Evolutionary conservation across 2,113 vertebrate genomes (phyloP).

Genomic region (Rousettus leschenaultii): DNA sequence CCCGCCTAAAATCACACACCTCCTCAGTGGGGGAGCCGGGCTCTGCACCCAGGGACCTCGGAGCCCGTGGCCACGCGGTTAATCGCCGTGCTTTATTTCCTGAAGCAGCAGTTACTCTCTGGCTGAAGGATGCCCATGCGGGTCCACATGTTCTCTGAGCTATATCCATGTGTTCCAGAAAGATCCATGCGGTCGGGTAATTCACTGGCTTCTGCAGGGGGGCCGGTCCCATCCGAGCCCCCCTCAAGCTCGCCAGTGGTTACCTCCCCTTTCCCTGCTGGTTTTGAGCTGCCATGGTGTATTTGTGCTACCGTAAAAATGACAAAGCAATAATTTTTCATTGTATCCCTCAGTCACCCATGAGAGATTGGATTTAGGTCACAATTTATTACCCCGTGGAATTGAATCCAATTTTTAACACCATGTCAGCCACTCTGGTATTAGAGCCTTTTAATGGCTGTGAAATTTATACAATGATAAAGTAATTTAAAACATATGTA

Average conservation of each 20-base stretch:
- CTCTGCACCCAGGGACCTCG: neutral
- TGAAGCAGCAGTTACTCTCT: neutral
- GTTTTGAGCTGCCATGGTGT: slow-evolving; percentile 51
- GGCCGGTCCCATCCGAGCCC: neutral
- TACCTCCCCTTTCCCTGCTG: neutral
- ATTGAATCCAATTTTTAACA: slow-evolving; percentile 83
- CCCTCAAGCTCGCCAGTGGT: neutral
- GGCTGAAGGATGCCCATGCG: neutral
- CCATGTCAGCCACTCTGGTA: slow-evolving; percentile 78
- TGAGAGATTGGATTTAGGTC: slow-evolving; percentile 83
- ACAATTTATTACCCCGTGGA: slow-evolving; percentile 81
- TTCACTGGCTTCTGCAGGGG: neutral
- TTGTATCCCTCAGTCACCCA: slow-evolving; percentile 81
- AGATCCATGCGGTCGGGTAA: too few relatives aligned
- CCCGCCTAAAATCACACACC: neutral
- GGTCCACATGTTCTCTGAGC: rapidly evolving
- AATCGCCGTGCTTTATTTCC: neutral
- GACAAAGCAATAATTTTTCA: slow-evolving; percentile 83
- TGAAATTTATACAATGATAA: slow-evolving; percentile 81
- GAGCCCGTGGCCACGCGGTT: neutral
- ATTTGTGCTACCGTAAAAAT: slow-evolving; percentile 79
- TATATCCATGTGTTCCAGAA: neutral
- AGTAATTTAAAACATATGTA: slow-evolving; percentile 82
- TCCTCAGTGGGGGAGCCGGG: neutral
- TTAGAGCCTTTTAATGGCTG: slow-evolving; percentile 79